phyloP scores from a whole-genome alignment of 2,888 invertebrate species.

The Ischnura elegans region DNA sequence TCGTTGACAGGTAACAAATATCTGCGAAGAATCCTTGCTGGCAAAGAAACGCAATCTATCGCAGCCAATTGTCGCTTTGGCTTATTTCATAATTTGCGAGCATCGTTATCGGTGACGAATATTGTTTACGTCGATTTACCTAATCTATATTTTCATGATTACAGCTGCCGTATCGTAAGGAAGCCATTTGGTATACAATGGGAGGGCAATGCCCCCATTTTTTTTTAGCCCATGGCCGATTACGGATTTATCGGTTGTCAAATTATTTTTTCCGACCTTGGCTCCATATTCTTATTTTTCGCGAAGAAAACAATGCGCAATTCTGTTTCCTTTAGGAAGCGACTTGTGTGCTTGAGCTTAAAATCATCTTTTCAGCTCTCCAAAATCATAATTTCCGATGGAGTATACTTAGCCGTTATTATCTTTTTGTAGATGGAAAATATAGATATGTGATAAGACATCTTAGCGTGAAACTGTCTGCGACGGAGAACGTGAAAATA shows the following conservation, averaged over 20 bases:
- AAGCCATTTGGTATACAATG: background rate
- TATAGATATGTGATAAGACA: too few relatives aligned
- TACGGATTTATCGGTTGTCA: background rate
- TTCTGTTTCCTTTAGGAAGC: too few relatives aligned
- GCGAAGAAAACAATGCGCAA: background rate
- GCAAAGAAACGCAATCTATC: background rate
- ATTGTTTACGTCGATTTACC: background rate
- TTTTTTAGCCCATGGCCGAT: background rate
- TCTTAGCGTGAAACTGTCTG: too few relatives aligned
- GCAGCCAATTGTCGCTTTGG: background rate
- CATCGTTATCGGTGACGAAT: background rate
- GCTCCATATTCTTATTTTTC: background rate
- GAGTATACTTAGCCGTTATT: too few relatives aligned
- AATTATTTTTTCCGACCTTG: background rate
- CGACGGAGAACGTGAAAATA: too few relatives aligned
- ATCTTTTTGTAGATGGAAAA: too few relatives aligned
- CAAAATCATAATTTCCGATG: too few relatives aligned
- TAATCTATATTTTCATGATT: background rate
- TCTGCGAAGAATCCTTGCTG: background rate
- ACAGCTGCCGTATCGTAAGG: background rate
- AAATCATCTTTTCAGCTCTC: too few relatives aligned
- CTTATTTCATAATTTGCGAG: background rate
- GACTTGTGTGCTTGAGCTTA: too few relatives aligned
- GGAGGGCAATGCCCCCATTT: background rate
- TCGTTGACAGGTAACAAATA: too few relatives aligned